Base-by-base conservation (phyloP, 2,797 vertebrate species). In the Tinamus major region DNA sequence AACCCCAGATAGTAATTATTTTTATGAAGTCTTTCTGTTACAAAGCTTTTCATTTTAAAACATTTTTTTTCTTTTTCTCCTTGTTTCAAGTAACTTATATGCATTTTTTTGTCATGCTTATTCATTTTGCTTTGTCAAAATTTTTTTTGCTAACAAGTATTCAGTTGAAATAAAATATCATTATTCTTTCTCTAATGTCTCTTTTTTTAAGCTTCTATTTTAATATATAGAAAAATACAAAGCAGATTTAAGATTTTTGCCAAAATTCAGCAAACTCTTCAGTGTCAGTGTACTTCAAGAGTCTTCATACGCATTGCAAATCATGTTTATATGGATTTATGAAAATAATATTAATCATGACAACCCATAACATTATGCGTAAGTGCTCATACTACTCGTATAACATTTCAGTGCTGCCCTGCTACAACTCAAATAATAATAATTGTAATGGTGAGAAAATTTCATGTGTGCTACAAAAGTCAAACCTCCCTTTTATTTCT, bases 1-100 rank as follows among this genome's bases (percentile, higher is more conserved):
- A 95, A 51, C 35, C 58, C 61, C 91, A 89, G 70, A 81, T 80
- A 94, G 24, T 55, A 95, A 85, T 89, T 96, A 91, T 92, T 92
- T 87, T 96, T 92, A 70, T 55, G 87, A 89, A 53, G 67, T 35
- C 35, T 96, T 69, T 64, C 35, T 31, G 91, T 94, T 95, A 31
- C 2, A 79, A 76, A 70, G 83, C 11, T 33, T 39, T 44, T 44
- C 17, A 11, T 2, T 65, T 90, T 77, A 64, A 67, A 91, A 76
- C 6, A 67, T 16, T 3, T 62, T 83, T 4, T 44, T 67, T 62
- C 29, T 69, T 46, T 75, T 85, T 70, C 42, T 20, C 42, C 6
- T 13, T 51, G 1, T 59, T 79, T 70, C 61, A 69, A 33, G 71
- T 5, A 61, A 74, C 1, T 55, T 26, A 3, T 6, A 49, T 72